Base-by-base conservation (phyloP, 2,113 vertebrate genomes). In the Hyperopisus bebe region DNA sequence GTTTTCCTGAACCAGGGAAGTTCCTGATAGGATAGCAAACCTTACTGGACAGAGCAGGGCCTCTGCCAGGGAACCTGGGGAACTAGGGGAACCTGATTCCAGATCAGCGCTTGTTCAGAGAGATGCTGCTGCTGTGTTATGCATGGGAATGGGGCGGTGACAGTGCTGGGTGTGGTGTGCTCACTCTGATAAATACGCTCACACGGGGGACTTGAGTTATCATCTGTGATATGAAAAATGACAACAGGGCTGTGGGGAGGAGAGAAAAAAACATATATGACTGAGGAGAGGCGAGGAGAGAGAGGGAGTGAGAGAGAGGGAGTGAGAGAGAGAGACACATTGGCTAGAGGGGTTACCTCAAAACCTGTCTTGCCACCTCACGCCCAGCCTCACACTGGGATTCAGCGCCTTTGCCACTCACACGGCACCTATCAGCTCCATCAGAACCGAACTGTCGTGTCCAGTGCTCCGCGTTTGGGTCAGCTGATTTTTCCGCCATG, bases 151-250 rank as follows among this genome's bases (percentile, higher is more conserved):
- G 44, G 91, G 91, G 89, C 86, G 90, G 92, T 92, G 82, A 53
- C 50, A 87, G 47, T 11, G 89, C 42, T 35, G 62, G 90, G 77
- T 50, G 88, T 83, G 91, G 91, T 90, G 91, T 94, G 92, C 93
- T 93, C 91, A 55, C 88, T 93, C 92, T 95, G 92, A 95, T 95
- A 93, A 95, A 95, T 95, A 93, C 94, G 90, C 91, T 92, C 91
- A 91, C 91, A 93, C 91, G 92, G 91, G 92, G 92, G 92, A 91
- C 89, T 91, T 91, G 91, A 95, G 92, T 94, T 95, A 94, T 95
- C 94, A 93, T 95, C 92, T 93, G 92, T 93, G 91, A 95, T 92
- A 92, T 92, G 93, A 94, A 85, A 95, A 94, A 93, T 94, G 93
- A 93, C 93, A 94, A 90, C 91, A 92, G 93, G 89, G 91, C 92